Evolutionary conservation across 2,113 vertebrate species (phyloP).

Genomic region (Syngnathus scovelli): DNA sequence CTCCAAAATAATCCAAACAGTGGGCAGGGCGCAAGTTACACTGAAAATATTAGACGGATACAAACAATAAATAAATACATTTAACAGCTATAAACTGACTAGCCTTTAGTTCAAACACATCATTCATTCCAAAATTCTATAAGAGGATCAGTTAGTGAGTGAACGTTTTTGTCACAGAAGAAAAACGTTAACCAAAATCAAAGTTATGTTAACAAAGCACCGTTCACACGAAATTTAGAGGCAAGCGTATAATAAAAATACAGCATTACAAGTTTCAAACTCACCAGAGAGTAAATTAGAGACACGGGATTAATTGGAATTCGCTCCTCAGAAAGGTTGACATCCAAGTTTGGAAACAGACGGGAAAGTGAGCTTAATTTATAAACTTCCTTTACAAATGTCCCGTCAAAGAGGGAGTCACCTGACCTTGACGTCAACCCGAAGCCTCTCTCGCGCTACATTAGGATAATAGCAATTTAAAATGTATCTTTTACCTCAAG

Average conservation of each 20-base stretch:
- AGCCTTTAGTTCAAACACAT: not conserved
- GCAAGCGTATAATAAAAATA: not conserved
- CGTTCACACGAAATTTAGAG: not conserved
- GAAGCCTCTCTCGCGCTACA: constrained; percentile 1
- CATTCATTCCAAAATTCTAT: not conserved
- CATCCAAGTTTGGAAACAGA: constrained; percentile 52
- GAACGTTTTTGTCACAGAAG: not conserved
- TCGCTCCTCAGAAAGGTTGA: not conserved
- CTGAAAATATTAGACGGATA: too few relatives aligned
- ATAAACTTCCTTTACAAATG: constrained; percentile 70
- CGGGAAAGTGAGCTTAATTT: constrained; percentile 58
- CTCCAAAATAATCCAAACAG: too few relatives aligned
- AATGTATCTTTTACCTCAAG: not conserved
- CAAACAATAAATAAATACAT: not conserved
- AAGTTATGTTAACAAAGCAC: not conserved
- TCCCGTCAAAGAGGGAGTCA: constrained; percentile 56
- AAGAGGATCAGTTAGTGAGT: not conserved
- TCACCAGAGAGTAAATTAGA: constrained; percentile 47
- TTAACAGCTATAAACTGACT: not conserved
- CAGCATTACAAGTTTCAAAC: not conserved
- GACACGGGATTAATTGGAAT: constrained; percentile 2
- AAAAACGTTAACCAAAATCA: not conserved
- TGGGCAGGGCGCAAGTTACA: too few relatives aligned
- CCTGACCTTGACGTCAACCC: constrained; percentile 62
- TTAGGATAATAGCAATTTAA: not conserved